Evolutionary conservation across 2,113 vertebrate genomes (phyloP).

Genomic region (Rhea pennata): DNA sequence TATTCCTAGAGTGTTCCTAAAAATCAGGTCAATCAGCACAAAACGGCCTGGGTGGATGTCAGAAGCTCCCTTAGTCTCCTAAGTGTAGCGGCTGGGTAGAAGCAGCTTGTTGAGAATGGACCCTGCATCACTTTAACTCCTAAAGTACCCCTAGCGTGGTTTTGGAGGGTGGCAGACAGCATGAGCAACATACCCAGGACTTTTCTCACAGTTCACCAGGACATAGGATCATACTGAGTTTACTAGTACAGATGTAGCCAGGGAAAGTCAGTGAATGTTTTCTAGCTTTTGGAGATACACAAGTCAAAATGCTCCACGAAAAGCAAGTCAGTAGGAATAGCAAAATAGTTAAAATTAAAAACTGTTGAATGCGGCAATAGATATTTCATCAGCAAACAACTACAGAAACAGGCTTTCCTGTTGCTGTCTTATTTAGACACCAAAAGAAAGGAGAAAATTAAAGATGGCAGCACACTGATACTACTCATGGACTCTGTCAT

Average conservation of each 20-base stretch:
- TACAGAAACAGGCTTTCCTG: not conserved
- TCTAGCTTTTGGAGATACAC: not conserved
- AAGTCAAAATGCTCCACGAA: not conserved
- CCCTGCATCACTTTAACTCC: not conserved
- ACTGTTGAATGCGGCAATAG: not conserved
- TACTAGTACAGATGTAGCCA: not conserved
- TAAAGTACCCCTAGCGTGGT: not conserved
- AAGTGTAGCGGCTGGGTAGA: not conserved
- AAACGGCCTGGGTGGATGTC: not conserved
- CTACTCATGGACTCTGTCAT: not conserved
- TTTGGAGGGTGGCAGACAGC: not conserved
- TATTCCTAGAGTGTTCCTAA: not conserved
- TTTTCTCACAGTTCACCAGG: not conserved
- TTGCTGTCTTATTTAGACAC: constrained; percentile 28
- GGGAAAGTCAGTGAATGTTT: not conserved
- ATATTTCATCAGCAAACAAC: not conserved
- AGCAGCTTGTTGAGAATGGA: not conserved
- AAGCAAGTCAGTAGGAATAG: not conserved
- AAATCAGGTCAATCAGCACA: not conserved
- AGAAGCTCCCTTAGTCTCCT: not conserved
- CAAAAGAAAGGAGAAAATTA: constrained; percentile 23
- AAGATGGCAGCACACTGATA: constrained; percentile 43
- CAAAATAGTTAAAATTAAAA: not conserved
- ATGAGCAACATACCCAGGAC: not conserved
- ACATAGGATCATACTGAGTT: not conserved